Base-by-base conservation (phyloP, 2,113 vertebrate genomes). In the Clupea harengus region DNA sequence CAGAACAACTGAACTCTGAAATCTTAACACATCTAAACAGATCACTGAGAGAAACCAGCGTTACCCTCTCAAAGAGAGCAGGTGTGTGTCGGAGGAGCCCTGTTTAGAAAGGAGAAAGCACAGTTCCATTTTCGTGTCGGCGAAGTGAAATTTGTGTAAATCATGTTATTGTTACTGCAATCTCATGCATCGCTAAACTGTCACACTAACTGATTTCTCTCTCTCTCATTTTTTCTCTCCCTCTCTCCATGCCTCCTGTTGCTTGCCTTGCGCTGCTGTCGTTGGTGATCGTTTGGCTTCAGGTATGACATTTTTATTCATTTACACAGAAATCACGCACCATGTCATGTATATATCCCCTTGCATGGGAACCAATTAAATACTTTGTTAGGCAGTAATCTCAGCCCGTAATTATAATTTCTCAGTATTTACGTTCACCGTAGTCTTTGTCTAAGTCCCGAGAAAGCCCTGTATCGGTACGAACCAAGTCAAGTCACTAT, bases 261-360 rank as follows among this genome's bases (percentile, higher is more conserved):
- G 72, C 25, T 6, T 15, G 13, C 28, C 10, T 78, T 10, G 72
- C 50, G 20, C 22, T n/a, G 25, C 57, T 83, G 57, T n/a, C 45
- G 44, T 67, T 25, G 46, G 47, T 81, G 85, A 84, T 17, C 2
- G 11, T 81, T 45, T 75, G 57, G 78, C 50, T 46, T 84, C 91
- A 95, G 94, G 94, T 95, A 92, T 94, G 93, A 85, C 88, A 86
- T 72, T 86, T 39, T n/a, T 67, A 72, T 86, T 49, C 57, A 54
- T 50, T 83, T 64, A 82, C 81, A 50, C 81, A 83, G 25, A 28
- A 60, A n/a, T 22, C 80, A 15, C 3, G 45, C 15, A 49, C 39
- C 9, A 45, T 28, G 52, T 46, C 45, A 39, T 47, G 45, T 22
- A 10, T 46, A 13, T 32, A 78, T 78, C 28, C 46, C 17, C 28